phyloP scores from a whole-genome alignment of 2,113 vertebrate species.

The Onychorhynchus coronatus region DNA sequence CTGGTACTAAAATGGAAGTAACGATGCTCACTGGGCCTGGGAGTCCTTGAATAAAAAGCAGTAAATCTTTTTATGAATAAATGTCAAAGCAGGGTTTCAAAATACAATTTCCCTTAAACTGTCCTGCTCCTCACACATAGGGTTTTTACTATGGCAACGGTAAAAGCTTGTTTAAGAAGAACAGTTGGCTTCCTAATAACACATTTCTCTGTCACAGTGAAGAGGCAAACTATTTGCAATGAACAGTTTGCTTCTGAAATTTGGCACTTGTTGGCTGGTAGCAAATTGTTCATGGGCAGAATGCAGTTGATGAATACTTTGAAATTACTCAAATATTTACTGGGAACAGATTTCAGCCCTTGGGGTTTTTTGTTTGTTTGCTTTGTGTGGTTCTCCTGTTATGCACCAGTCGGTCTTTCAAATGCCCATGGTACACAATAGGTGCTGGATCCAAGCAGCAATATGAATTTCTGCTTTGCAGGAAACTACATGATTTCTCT shows the following conservation, averaged over 20 bases:
- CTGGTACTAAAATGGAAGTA: background rate
- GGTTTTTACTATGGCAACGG: background rate
- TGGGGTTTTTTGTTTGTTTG: background rate
- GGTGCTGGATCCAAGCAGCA: background rate
- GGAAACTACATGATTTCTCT: background rate
- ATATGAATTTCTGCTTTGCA: background rate
- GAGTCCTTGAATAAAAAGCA: background rate
- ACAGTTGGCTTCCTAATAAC: background rate
- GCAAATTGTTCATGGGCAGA: background rate
- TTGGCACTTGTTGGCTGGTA: background rate
- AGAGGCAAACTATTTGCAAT: background rate
- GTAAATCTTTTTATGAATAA: background rate
- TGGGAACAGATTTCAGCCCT: conserved; percentile 34
- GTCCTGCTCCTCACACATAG: background rate
- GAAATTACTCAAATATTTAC: conserved; percentile 55
- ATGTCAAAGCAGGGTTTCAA: background rate
- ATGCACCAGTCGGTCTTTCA: conserved; percentile 2
- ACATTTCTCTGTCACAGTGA: background rate
- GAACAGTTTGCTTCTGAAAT: background rate
- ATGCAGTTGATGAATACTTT: conserved; percentile 8
- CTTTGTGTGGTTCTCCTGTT: background rate
- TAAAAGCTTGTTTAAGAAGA: background rate
- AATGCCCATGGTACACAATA: background rate
- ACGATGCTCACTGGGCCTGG: background rate
- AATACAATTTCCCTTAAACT: background rate